phyloP scores from a whole-genome alignment of 2,797 vertebrate genomes.

The Mionectes olivaceus region DNA sequence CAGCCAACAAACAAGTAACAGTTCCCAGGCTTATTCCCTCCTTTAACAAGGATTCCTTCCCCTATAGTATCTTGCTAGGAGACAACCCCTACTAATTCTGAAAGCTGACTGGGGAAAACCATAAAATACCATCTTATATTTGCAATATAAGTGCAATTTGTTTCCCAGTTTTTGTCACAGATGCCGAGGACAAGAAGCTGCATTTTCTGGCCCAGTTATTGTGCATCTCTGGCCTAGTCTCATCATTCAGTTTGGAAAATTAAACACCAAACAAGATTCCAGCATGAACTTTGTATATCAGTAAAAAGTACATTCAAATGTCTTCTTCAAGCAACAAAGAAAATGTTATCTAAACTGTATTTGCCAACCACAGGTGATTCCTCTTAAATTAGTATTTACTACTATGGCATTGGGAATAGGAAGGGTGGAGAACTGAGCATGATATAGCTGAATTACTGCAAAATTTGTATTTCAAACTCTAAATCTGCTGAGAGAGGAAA shows the following conservation, averaged over 20 bases:
- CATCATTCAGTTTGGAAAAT: background rate
- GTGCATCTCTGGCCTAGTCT: background rate
- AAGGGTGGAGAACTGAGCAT: background rate
- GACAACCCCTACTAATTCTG: background rate
- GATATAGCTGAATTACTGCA: background rate
- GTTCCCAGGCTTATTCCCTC: background rate
- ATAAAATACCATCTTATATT: background rate
- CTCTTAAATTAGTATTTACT: background rate
- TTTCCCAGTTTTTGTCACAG: background rate
- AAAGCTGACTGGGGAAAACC: background rate
- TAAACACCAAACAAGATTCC: background rate
- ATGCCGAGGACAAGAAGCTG: background rate
- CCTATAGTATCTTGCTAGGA: background rate
- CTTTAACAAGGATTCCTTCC: background rate
- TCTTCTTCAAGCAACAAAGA: background rate
- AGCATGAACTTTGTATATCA: background rate
- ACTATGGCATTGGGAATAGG: background rate
- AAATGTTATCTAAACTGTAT: background rate
- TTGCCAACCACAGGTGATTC: background rate
- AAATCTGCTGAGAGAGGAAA: constrained; percentile 42
- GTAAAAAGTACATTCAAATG: background rate
- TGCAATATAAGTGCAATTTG: background rate
- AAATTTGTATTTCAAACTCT: constrained; percentile 18
- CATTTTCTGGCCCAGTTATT: background rate
- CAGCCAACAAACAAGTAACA: background rate